A percentile compares a stretch with the other conserved stretches of the same genome.
Evolutionary conservation across 2,888 invertebrate species (phyloP).

Genomic region (Trichopria drosophilae): DNA sequence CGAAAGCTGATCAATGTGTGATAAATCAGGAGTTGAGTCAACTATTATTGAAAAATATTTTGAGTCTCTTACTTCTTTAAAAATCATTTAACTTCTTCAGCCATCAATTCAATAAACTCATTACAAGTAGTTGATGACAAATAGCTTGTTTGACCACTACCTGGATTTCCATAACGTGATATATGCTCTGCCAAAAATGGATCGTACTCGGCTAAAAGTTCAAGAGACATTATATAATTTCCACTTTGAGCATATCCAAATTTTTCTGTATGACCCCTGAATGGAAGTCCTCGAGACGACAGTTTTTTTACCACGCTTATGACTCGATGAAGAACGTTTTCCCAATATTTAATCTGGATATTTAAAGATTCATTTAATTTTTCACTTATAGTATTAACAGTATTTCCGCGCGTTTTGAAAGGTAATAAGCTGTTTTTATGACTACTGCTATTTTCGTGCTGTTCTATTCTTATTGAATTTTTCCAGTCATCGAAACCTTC

Average conservation of each 20-base stretch:
- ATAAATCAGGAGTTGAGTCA: conserved; percentile 33
- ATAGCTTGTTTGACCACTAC: conserved; percentile 41
- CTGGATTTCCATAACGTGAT: conserved; percentile 23
- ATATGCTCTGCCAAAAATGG: conserved; percentile 5
- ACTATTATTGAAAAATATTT: conserved; percentile 36
- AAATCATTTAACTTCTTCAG: conserved; percentile 35
- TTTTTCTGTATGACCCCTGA: conserved; percentile 15
- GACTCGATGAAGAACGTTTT: conserved; percentile 11
- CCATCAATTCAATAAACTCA: conserved; percentile 40
- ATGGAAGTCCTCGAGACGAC: conserved; percentile 10
- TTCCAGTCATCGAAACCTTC: not conserved
- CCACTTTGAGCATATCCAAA: conserved; percentile 3
- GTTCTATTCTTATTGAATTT: not conserved
- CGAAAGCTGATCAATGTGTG: conserved; percentile 34
- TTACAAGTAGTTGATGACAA: conserved; percentile 40
- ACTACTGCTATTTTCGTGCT: not conserved
- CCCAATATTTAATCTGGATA: conserved; percentile 15
- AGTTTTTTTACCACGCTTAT: conserved; percentile 21
- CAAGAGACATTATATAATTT: conserved; percentile 3
- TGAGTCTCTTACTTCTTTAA: conserved; percentile 17
- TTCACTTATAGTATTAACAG: too few relatives aligned
- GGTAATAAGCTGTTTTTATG: too few relatives aligned
- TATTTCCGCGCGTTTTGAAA: too few relatives aligned
- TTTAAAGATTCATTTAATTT: too few relatives aligned
- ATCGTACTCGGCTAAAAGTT: conserved; percentile 7